A percentile compares a stretch with the other conserved stretches of the same genome.
Conservation (phyloP, 2,888 invertebrate genomes). For the Pogonocherus hispidulus region DNA sequence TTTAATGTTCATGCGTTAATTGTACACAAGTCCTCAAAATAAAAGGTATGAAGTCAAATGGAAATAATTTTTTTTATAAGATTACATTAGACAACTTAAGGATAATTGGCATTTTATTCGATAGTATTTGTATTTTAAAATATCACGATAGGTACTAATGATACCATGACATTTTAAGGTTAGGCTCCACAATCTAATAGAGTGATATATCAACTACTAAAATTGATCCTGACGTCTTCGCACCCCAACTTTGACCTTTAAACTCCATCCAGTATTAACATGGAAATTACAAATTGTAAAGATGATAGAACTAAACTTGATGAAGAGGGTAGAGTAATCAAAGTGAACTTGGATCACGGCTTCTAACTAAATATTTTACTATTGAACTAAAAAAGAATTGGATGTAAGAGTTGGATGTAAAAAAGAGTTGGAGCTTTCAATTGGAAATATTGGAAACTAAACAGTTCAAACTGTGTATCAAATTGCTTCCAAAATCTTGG, state of each 20-base stretch:
- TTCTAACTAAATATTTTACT: conserved; percentile 10
- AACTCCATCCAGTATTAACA: conserved; percentile 30
- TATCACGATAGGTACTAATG: neutral
- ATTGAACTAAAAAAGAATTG: too few relatives aligned
- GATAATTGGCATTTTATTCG: neutral
- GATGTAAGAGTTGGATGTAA: too few relatives aligned
- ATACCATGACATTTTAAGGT: conserved; percentile 16
- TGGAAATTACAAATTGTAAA: conserved; percentile 30
- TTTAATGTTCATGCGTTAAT: too few relatives aligned
- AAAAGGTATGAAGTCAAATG: too few relatives aligned
- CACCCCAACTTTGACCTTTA: conserved; percentile 32
- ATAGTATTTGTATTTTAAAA: neutral
- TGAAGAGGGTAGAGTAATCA: conserved; percentile 30
- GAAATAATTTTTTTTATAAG: too few relatives aligned
- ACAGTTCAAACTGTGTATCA: too few relatives aligned
- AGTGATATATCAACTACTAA: conserved; percentile 20
- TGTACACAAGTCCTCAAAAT: too few relatives aligned
- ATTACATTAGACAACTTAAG: neutral
- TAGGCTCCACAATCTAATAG: conserved; percentile 23
- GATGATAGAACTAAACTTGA: conserved; percentile 30
- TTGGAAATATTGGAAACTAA: too few relatives aligned
- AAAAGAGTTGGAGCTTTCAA: too few relatives aligned
- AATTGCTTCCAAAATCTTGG: too few relatives aligned
- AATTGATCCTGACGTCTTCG: conserved; percentile 28
- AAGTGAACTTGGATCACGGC: conserved; percentile 10